Evolutionary conservation across 2,113 vertebrate species (phyloP).

Genomic region (Ochotona princeps): DNA sequence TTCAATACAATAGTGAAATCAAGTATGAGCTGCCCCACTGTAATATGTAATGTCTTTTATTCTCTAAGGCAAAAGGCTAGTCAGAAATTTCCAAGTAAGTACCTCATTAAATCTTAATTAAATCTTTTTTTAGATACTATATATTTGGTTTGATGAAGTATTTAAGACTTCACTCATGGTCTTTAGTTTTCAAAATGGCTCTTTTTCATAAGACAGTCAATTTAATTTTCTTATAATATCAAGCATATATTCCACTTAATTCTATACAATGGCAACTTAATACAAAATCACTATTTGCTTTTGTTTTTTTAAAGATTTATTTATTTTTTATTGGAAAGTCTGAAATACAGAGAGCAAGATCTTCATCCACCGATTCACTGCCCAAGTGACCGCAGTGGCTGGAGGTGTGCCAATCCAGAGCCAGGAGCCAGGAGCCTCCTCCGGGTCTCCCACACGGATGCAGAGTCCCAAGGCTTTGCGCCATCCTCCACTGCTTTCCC

Average conservation of each 20-base stretch:
- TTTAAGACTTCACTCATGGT: neutral
- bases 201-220: conserved; percentile 2
- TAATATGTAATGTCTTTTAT: conserved; percentile 98
- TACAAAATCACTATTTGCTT: neutral
- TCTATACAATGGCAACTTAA: conserved; percentile 19
- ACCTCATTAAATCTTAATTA: conserved; percentile 50
- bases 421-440: no score
- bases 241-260: conserved; percentile 13
- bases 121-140: conserved; percentile 24
- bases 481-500: no score
- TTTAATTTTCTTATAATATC: conserved; percentile 57
- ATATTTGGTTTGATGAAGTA: conserved; percentile 48
- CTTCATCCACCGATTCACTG: no score
- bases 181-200: conserved; percentile 20
- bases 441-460: no score
- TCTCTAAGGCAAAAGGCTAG: conserved; percentile 95
- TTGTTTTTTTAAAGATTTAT: no score
- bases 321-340: no score
- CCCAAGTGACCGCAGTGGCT: no score
- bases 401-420: no score
- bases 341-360: no score
- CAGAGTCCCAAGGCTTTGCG: no score
- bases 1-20: conserved; percentile 96
- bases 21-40: conserved; percentile 96
- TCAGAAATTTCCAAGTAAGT: conserved; percentile 95